Evolutionary conservation across 2,797 vertebrate species (phyloP).

Genomic region (Pseudochirops corinnae): DNA sequence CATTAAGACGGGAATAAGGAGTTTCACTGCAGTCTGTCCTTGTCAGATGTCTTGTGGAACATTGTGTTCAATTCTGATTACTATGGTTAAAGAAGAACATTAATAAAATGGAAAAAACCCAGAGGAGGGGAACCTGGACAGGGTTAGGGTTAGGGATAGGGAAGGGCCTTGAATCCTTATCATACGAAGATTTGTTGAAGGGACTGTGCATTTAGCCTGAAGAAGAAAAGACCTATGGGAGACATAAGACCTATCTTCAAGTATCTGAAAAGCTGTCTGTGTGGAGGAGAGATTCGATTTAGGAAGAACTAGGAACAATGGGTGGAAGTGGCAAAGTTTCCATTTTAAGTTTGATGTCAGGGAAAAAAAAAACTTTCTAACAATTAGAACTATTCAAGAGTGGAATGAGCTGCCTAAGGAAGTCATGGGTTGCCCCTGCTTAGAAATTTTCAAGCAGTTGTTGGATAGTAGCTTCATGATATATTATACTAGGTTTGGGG

Average conservation of each 20-base stretch:
- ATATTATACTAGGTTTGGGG: not conserved
- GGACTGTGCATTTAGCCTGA: not conserved
- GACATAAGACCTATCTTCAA: not conserved
- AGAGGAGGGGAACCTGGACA: not conserved
- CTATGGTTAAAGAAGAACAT: not conserved
- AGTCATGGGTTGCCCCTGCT: not conserved
- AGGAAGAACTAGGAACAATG: not conserved
- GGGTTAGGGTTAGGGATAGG: not conserved
- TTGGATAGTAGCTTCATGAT: not conserved
- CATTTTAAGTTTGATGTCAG: constrained; percentile 5
- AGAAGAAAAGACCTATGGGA: not conserved
- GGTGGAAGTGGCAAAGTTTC: not conserved
- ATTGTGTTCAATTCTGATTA: not conserved
- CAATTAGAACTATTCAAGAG: not conserved
- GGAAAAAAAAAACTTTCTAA: not conserved
- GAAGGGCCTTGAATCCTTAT: not conserved
- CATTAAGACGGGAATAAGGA: not conserved
- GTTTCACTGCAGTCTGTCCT: not conserved
- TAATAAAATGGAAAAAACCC: not conserved
- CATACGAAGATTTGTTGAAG: not conserved
- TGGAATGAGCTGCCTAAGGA: not conserved
- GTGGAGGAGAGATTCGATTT: not conserved
- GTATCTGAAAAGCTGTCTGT: not conserved
- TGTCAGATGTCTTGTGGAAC: not conserved
- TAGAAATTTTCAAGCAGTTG: not conserved